Conservation (phyloP, 2,888 invertebrate species). For the Electrophaes corylata region DNA sequence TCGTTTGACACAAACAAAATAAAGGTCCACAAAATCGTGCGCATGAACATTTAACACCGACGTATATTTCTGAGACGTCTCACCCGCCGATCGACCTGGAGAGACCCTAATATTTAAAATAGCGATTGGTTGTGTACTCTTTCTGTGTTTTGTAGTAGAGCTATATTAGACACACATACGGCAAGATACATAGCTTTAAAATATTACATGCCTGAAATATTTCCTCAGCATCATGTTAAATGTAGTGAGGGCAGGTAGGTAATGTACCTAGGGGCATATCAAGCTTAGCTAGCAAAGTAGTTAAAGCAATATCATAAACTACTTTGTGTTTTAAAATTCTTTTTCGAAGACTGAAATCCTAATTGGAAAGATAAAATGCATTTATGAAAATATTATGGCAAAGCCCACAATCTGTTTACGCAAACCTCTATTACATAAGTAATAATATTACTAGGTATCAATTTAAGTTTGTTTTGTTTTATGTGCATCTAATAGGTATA, state of each 20-base stretch:
- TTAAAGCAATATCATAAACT: not conserved
- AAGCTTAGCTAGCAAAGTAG: slow-evolving; percentile 22
- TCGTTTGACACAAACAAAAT: no score
- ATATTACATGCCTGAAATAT: no score
- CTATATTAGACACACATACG: no score
- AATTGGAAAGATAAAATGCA: slow-evolving; percentile 31
- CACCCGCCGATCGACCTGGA: no score
- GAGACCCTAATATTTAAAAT: no score
- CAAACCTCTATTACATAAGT: not conserved
- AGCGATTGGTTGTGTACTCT: no score
- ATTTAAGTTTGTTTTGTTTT: not conserved
- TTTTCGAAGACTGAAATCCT: slow-evolving; percentile 37
- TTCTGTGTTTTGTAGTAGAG: no score
- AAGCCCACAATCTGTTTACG: slow-evolving; percentile 17
- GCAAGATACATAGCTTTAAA: no score
- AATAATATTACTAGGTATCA: not conserved
- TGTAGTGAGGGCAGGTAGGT: not conserved
- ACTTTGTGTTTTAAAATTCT: slow-evolving; percentile 18
- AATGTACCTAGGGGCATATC: slow-evolving; percentile 15
- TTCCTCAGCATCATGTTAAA: not conserved
- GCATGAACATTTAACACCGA: no score
- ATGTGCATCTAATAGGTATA: not conserved
- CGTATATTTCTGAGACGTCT: no score
- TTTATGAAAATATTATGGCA: slow-evolving; percentile 35
- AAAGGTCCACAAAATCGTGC: no score